Evolutionary conservation across 1,140 invertebrate genomes (phyloP).

Genomic region (Micrasema longulum): DNA sequence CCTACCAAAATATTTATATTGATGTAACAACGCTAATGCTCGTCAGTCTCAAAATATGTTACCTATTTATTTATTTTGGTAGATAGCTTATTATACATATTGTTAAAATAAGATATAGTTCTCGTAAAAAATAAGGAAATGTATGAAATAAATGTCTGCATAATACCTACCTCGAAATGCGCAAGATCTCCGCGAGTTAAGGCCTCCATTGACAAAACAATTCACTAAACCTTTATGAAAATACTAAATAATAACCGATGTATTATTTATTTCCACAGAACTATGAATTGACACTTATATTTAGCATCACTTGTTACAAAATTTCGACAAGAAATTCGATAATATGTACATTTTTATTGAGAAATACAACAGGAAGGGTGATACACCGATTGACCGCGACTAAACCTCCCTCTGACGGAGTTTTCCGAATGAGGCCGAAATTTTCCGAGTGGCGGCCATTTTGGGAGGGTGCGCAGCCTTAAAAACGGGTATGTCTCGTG

Average conservation of each 20-base stretch:
- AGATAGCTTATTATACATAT: no score
- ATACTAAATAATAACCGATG: conserved; percentile 3
- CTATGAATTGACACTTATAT: conserved; percentile 1
- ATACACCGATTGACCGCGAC: conserved; percentile 49
- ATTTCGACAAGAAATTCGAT: background rate
- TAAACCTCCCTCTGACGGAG: conserved; percentile 44
- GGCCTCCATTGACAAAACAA: conserved; percentile 45
- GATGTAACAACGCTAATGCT: no score
- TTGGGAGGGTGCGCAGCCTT: conserved; percentile 24
- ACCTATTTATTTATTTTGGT: no score
- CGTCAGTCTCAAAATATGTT: no score
- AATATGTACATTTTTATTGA: conserved; percentile 30
- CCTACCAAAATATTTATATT: no score
- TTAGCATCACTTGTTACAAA: conserved; percentile 4
- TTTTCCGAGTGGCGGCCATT: conserved; percentile 30
- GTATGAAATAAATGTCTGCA: conserved; percentile 9
- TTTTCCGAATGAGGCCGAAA: conserved; percentile 39
- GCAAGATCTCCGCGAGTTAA: conserved; percentile 25
- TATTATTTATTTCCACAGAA: conserved; percentile 7
- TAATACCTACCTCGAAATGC: conserved; percentile 33
- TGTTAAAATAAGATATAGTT: no score
- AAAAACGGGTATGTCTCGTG: background rate
- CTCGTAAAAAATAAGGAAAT: background rate
- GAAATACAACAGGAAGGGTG: conserved; percentile 23
- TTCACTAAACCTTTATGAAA: conserved; percentile 15